A percentile compares a stretch with the other conserved stretches of the same genome.
Conservation (phyloP, 2,888 invertebrate genomes). For the Eugnorisma glareosa region DNA sequence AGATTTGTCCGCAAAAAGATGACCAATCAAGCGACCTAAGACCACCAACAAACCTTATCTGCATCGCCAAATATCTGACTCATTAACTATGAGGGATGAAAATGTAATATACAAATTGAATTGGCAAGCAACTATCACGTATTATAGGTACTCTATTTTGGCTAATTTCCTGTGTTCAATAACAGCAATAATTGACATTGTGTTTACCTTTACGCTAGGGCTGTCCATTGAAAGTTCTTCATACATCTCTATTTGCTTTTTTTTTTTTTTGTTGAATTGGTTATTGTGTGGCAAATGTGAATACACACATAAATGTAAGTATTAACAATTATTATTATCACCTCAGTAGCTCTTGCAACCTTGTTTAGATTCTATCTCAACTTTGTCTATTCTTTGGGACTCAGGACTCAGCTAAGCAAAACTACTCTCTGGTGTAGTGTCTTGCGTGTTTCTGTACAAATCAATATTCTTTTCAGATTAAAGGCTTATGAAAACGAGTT, state of each 20-base stretch:
- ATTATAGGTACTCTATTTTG: conserved; percentile 62
- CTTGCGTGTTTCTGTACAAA: background rate
- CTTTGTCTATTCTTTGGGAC: background rate
- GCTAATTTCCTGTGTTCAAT: conserved; percentile 63
- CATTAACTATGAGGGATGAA: conserved; percentile 20
- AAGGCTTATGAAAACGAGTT: background rate
- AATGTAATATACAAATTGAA: conserved; percentile 47
- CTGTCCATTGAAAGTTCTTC: conserved; percentile 25
- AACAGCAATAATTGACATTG: conserved; percentile 62
- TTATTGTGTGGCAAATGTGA: background rate
- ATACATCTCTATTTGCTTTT: background rate
- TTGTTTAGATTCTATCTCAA: background rate
- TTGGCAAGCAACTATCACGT: conserved; percentile 58
- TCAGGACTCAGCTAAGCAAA: background rate
- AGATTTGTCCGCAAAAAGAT: no score
- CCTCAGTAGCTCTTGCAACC: no score
- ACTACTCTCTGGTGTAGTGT: background rate
- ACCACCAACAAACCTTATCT: background rate
- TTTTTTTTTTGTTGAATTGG: background rate
- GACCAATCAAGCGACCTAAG: background rate
- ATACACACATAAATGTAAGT: no score
- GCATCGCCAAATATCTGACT: conserved; percentile 3
- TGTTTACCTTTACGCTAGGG: conserved; percentile 56
- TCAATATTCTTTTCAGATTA: background rate
- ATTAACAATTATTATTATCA: background rate